Percentiles rank a stretch among this genome's conserved stretches.
These are phyloP conservation scores for Porites divaricata DNA, from an alignment of 92 coral and sea anemone genomes.

Conservation along the genomic window DNA sequence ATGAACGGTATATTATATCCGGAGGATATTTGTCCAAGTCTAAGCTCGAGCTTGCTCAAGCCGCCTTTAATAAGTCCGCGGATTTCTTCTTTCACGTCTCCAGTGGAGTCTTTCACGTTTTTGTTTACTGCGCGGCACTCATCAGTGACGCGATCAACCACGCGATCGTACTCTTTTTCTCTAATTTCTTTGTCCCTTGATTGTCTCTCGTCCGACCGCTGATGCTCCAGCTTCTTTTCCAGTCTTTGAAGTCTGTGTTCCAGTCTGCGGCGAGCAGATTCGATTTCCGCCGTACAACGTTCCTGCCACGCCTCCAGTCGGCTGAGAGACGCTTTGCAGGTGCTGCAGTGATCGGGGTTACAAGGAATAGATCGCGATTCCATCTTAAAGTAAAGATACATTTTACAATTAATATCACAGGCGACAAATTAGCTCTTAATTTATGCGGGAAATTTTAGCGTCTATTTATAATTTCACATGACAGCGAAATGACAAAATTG, in stretches of 20 bases:
- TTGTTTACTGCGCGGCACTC: slow-evolving; percentile 85
- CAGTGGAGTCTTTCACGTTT: slow-evolving; percentile 71
- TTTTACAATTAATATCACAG: neutral
- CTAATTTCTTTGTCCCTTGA: slow-evolving; percentile 42
- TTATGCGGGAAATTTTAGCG: too few relatives aligned
- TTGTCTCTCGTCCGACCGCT: slow-evolving; percentile 70
- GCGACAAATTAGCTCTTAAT: too few relatives aligned
- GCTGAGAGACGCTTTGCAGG: slow-evolving; percentile 78
- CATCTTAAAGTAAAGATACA: slow-evolving; percentile 23
- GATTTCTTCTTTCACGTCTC: slow-evolving; percentile 76
- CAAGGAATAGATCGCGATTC: slow-evolving; percentile 44
- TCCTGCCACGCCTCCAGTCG: slow-evolving; percentile 96
- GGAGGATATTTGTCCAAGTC: slow-evolving; percentile 45
- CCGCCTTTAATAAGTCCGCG: slow-evolving; percentile 65
- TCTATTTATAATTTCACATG: too few relatives aligned
- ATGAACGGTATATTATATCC: slow-evolving; percentile 40
- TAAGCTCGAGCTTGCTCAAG: slow-evolving; percentile 61
- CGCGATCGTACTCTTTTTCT: slow-evolving; percentile 59
- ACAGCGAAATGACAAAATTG: too few relatives aligned
- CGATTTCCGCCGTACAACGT: slow-evolving; percentile 92
- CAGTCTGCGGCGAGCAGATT: slow-evolving; percentile 90
- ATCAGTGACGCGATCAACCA: slow-evolving; percentile 75
- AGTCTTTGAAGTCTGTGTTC: slow-evolving; percentile 88
- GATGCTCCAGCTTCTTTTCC: slow-evolving; percentile 83
- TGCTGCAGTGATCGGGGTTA: slow-evolving; percentile 58